Conservation (phyloP, 2,113 vertebrate genomes). For the Ariopsis seemanni region DNA sequence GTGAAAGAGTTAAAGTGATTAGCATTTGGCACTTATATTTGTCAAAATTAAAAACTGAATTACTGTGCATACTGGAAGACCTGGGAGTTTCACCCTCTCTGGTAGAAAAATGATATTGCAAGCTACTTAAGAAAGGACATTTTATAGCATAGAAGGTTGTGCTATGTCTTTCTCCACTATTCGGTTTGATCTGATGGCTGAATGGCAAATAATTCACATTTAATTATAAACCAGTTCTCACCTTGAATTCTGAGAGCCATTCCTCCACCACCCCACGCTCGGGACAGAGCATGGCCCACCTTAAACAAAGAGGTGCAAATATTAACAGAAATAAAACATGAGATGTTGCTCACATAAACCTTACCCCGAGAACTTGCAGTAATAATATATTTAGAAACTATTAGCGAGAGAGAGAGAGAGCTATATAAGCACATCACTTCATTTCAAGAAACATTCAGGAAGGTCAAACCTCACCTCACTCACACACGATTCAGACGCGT, state of each 20-base stretch:
- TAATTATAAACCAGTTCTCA: constrained; percentile 59
- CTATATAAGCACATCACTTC: background rate
- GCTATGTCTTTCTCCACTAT: too few relatives aligned
- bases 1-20: too few relatives aligned
- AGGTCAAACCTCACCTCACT: constrained; percentile 38
- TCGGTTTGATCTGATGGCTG: too few relatives aligned
- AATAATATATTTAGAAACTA: background rate
- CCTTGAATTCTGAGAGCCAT: constrained; percentile 99
- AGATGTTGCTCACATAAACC: background rate
- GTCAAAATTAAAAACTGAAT: too few relatives aligned
- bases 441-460: background rate
- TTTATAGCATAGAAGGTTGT: too few relatives aligned
- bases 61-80: too few relatives aligned
- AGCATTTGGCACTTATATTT: too few relatives aligned
- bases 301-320: constrained; percentile 9
- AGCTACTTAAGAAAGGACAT: too few relatives aligned
- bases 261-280: constrained; percentile 94
- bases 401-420: background rate
- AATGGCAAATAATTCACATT: too few relatives aligned
- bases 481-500: constrained; percentile 29
- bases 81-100: too few relatives aligned
- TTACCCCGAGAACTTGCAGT: background rate
- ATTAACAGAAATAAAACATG: background rate
- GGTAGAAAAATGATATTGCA: too few relatives aligned
- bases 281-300: constrained; percentile 90